Conservation (phyloP, 2,888 invertebrate genomes). For the Cryptosula pallasiana region DNA sequence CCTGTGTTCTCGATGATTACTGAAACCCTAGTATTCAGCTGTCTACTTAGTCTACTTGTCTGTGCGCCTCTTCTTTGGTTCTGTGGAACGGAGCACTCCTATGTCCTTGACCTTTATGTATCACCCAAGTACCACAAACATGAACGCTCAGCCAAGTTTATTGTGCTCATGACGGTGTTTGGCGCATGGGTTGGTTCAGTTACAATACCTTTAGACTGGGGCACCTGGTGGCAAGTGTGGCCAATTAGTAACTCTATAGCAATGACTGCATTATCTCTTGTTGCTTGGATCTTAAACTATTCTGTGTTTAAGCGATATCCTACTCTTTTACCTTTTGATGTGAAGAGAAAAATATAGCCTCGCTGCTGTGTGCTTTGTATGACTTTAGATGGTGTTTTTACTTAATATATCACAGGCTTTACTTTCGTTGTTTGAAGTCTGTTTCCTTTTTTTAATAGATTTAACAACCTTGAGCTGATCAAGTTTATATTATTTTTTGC, state of each 20-base stretch:
- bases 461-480: too few species aligned
- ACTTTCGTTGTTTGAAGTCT: too few species aligned
- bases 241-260: conserved; percentile 22
- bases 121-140: not conserved
- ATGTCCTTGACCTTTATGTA: not conserved
- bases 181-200: conserved; percentile 22
- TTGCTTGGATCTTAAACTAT: not conserved
- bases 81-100: not conserved
- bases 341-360: not conserved
- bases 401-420: too few species aligned
- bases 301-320: conserved; percentile 1
- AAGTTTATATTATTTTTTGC: too few species aligned
- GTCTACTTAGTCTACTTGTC: not conserved
- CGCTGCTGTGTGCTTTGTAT: too few species aligned
- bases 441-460: too few species aligned
- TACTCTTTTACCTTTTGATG: not conserved
- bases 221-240: conserved; percentile 24
- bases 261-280: not conserved
- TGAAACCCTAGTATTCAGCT: conserved; percentile 1
- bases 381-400: too few species aligned
- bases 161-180: not conserved
- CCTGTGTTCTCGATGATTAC: not conserved
- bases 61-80: not conserved
- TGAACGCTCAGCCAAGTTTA: not conserved
- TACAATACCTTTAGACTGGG: conserved; percentile 22